Conservation (phyloP, 2,797 vertebrate genomes). For the Muraenolepis orangiensis region DNA sequence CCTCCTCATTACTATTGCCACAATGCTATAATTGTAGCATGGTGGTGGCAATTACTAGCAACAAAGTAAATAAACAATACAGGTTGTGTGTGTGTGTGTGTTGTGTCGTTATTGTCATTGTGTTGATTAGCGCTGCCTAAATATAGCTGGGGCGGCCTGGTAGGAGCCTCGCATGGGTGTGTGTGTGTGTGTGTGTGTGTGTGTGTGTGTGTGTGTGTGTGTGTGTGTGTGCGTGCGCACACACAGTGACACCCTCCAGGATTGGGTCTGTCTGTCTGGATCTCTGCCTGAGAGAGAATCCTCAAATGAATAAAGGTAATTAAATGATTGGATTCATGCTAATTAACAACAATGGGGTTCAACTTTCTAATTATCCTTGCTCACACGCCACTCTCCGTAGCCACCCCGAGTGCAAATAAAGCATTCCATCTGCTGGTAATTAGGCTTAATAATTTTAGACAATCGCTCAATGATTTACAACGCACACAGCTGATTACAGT, state of each 20-base stretch:
- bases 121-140: neutral
- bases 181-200: neutral
- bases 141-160: neutral
- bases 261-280: slow-evolving; percentile 60
- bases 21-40: neutral
- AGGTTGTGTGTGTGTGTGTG: neutral
- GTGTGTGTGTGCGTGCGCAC: slow-evolving; percentile 9
- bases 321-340: slow-evolving; percentile 99
- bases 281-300: slow-evolving; percentile 68
- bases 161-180: neutral
- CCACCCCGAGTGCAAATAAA: slow-evolving; percentile 99
- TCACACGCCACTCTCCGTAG: slow-evolving; percentile 98
- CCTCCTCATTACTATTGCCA: neutral
- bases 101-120: neutral
- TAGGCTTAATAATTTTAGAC: slow-evolving; percentile 99
- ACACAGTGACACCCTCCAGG: slow-evolving; percentile 51
- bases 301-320: slow-evolving; percentile 97
- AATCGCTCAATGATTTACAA: slow-evolving; percentile 97
- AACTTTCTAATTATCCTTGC: slow-evolving; percentile 99
- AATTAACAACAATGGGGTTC: slow-evolving; percentile 99
- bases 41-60: neutral
- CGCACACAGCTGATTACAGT: slow-evolving; percentile 92
- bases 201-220: neutral
- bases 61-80: neutral
- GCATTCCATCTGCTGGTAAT: slow-evolving; percentile 99